Evolutionary conservation across 1,140 invertebrate genomes (phyloP), one percentile per base, ranked within the genome.

Genomic region (Drosophila biarmipes): DNA sequence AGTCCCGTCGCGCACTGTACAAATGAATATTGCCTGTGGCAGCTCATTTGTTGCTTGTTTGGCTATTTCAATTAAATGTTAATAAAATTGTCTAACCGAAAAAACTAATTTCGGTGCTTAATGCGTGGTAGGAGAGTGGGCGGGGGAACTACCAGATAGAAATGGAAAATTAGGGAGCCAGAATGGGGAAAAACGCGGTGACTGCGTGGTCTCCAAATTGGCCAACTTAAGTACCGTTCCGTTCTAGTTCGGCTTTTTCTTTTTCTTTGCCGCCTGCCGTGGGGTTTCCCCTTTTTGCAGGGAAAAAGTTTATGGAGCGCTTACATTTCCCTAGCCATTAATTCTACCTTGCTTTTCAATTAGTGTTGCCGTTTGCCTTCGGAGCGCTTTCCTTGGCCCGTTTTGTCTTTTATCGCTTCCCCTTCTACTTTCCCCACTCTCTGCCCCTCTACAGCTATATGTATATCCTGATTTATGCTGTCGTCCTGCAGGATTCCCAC

Each of bases 221-320:
- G 85, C 80, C 45, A 90, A 90, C 85, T 90, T 90, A 90, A 90
- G 85, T 90, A 68, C 85, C 86, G 74, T 90, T 80, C 78, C 86
- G 85, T 85, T 85, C 78, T 75, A 85, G 84, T 80, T 85, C 11
- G 40, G 45, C 29, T 27, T 73, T 78, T 73, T 48, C 55, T 68
- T 76, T 71, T 56, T 56, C 67, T 61, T 52, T 35, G 68, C 45
- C 73, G 54, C 46, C 42, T 54, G 21, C 37, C 54, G 21, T 10
- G 43, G 34, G 42, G 64, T 74, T 74, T 51, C 48, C 48, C 35
- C 35, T 57, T 52, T 46, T 52, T 15, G 61, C 54, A 34, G 52
- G 19, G 40, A 43, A 72, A 81, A 59, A 72, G 38, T 61, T 51
- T 61, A 49, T 74, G 78, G 31, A 43, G 73, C 72, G 72, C 73